These are phyloP conservation scores for Apteryx mantelli DNA, from an alignment of 2,113 vertebrate genomes.

Conservation along the genomic window DNA sequence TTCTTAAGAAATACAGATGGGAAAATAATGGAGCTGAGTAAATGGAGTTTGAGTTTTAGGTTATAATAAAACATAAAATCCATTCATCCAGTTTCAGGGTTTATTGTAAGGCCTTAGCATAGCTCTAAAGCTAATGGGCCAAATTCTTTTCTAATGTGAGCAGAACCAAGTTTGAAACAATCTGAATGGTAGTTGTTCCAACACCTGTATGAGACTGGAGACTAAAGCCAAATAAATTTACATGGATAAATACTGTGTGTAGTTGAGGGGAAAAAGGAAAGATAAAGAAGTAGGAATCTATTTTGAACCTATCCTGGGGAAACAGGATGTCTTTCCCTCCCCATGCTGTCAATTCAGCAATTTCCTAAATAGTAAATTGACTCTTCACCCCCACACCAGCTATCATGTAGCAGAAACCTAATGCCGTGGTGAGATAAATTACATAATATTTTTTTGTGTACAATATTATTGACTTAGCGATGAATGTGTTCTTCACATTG, in stretches of 20 bases:
- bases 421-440: not conserved
- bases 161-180: not conserved
- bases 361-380: not conserved
- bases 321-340: not conserved
- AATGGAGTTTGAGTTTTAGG: not conserved
- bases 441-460: not conserved
- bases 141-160: slow-evolving; percentile 18
- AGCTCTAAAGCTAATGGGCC: slow-evolving; percentile 3
- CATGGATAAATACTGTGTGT: not conserved
- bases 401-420: not conserved
- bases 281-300: not conserved
- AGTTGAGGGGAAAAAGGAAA: not conserved
- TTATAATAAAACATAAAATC: slow-evolving; percentile 13
- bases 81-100: slow-evolving; percentile 27
- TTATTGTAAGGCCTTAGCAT: not conserved
- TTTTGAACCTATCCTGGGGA: not conserved
- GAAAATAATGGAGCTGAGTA: slow-evolving; percentile 41
- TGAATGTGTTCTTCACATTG: not conserved
- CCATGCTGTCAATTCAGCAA: not conserved
- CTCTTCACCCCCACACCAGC: not conserved
- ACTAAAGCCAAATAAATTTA: not conserved
- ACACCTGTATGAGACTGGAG: not conserved
- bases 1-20: slow-evolving; percentile 20
- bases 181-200: not conserved
- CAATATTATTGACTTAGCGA: not conserved